These are phyloP conservation scores for Siniperca knerii DNA, from an alignment of 2,113 vertebrate genomes.

Conservation along the genomic window DNA sequence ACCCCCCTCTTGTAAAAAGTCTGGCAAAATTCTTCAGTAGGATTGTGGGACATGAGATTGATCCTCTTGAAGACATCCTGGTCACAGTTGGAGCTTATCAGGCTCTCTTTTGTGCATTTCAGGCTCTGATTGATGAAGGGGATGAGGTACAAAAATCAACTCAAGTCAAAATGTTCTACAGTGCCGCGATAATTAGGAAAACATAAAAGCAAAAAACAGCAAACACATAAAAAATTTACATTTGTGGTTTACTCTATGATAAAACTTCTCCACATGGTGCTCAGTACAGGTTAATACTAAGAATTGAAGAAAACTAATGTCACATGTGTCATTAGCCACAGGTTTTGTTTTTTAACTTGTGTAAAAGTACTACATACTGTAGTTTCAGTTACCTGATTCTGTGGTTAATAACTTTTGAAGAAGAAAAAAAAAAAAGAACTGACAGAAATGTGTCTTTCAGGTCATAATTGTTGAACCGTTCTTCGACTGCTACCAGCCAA, in stretches of 20 bases:
- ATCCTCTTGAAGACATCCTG: slow-evolving; percentile 89
- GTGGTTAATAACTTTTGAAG: background rate
- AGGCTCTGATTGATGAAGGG: slow-evolving; percentile 91
- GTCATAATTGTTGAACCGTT: slow-evolving; percentile 96
- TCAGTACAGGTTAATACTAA: no score
- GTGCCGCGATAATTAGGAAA: background rate
- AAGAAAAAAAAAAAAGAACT: background rate
- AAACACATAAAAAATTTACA: background rate
- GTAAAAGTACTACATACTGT: background rate
- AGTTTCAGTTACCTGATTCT: background rate
- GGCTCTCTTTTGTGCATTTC: slow-evolving; percentile 92
- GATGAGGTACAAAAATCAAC: slow-evolving; percentile 88
- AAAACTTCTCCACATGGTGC: background rate
- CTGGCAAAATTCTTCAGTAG: slow-evolving; percentile 90
- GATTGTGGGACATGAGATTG: slow-evolving; percentile 87
- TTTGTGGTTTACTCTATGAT: background rate
- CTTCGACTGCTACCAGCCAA: slow-evolving; percentile 95
- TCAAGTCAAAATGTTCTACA: background rate
- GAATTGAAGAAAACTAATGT: background rate
- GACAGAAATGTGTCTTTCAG: slow-evolving; percentile 74
- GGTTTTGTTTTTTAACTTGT: background rate
- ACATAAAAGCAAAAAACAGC: background rate
- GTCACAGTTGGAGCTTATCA: slow-evolving; percentile 95
- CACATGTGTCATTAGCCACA: background rate
- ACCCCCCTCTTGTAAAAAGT: slow-evolving; percentile 88